Evolutionary conservation across 1,140 invertebrate genomes (phyloP), one percentile per base, ranked within the genome.

Genomic region (Achroia grisella): DNA sequence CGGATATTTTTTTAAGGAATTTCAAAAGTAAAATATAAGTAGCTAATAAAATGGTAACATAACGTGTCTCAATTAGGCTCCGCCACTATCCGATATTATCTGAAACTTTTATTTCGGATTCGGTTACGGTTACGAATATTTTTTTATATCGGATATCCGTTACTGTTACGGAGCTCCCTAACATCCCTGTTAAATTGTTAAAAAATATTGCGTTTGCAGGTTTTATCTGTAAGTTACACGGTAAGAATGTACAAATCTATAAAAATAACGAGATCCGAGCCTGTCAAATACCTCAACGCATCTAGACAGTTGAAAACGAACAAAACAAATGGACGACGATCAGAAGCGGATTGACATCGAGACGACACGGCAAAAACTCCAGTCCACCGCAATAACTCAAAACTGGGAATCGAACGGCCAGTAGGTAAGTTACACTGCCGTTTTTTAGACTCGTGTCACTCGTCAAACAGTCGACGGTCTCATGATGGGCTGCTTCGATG

Each of bases 401-500:
- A 79, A 76, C 62, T 48, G 50, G 55, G 64, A 56, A 58, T 61
- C 48, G 37, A 51, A 47, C 52, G 50, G 49, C 39, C 17, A 23
- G 17, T 23, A 23, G 66, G 68, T 72, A 65, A 72, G 62, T 72
- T 75, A 68, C 61, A 63, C 64, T 71, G 62, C 45, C 59, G 66
- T 76, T 81, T 83, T 80, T 52, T 67, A 53, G 59, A 67, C 63
- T 56, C 69, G 65, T 77, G 78, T 84, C 80, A 81, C 70, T 70
- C 75, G 72, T 79, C 79, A 82, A 67, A 66, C 67, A 68, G 59
- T 71, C 74, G 68, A 60, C 71, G 66, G 55, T 52, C 62, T 69
- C 72, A 69, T 78, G 76, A 84, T 77, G 77, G 74, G 67, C 71
- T 71, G 68, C 63, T 69, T 63, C 73, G 75, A 78, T 74, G 74